Conservation (phyloP, 2,888 invertebrate genomes). For the Tanaodytes sp. region DNA sequence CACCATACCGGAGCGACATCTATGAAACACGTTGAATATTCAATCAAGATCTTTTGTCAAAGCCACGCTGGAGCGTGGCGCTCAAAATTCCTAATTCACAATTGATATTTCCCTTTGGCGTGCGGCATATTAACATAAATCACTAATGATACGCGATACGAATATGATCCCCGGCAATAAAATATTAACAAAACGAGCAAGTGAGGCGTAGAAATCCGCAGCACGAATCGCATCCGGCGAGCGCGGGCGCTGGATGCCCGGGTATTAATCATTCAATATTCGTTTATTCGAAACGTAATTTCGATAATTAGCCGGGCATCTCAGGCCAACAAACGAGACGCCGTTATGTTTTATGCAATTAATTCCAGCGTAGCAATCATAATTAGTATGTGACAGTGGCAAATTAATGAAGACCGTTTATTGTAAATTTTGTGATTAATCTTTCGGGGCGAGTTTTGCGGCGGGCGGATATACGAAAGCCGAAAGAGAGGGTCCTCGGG, state of each 20-base stretch:
- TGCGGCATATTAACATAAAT: no score
- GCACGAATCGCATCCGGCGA: neutral
- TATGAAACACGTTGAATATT: no score
- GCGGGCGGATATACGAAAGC: no score
- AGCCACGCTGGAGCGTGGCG: no score
- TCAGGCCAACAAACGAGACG: slow-evolving; percentile 30
- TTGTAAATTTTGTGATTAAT: slow-evolving; percentile 51
- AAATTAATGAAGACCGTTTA: slow-evolving; percentile 54
- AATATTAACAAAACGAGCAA: no score
- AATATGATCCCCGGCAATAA: no score
- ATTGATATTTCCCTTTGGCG: no score
- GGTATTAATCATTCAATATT: slow-evolving; percentile 41
- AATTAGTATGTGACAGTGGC: slow-evolving; percentile 47
- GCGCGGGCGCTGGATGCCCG: neutral
- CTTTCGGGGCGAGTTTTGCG: slow-evolving; percentile 40
- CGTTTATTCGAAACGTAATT: slow-evolving; percentile 33
- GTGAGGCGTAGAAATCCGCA: neutral
- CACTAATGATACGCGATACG: no score
- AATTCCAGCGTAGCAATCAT: slow-evolving; percentile 40
- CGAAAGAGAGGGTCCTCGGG: no score
- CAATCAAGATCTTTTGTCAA: no score
- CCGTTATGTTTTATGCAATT: slow-evolving; percentile 43
- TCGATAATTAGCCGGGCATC: slow-evolving; percentile 36
- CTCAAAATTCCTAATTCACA: no score
- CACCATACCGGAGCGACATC: no score